Evolutionary conservation across 2,797 vertebrate species (phyloP), one percentile per base, ranked within the genome.

Genomic region (Sebastes taczanowskii): DNA sequence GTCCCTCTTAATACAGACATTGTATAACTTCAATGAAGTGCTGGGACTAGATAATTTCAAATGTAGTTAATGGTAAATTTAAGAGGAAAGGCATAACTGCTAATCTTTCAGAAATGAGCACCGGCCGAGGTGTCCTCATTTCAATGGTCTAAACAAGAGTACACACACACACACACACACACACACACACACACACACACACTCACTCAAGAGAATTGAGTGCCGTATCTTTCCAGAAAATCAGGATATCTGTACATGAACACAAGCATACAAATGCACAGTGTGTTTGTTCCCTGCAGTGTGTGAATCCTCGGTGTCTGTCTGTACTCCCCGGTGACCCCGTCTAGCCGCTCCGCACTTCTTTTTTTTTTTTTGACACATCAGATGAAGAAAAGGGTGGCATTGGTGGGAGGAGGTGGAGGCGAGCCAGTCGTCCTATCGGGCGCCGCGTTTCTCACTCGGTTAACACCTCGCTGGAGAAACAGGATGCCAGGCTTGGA

Each of bases 331-430:
- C 93, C 65, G 42, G 92, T 95, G 94, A 95, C 94, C 94, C 81
- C 46, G 86, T 91, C 89, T 83, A 76, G 82, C 78, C 38, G n/a
- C 62, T 83, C 76, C 84, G 76, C 75, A 53, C 80, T 92, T 89
- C 62, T 87, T 82, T 82, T 74, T 71, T 77, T 32, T 77, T 89
- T 91, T 89, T 94, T 95, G 92, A 95, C 95, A 95, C 95, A 94
- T 95, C 94, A 95, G 94, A 95, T 94, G 94, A 94, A 92, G 92
- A 92, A 82, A 91, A 91, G 91, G 87, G 91, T 81, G 85, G 88
- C 81, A 79, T 81, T 68, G 87, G 91, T 92, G 87, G 93, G 92
- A 92, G 94, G 92, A 89, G 89, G 92, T 94, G 95, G 94, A 94
- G 92, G 85, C 78, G 71, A 92, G 94, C 94, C 94, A 96, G 93